phyloP scores from a whole-genome alignment of 2,113 vertebrate species.

The Sylvietta virens region DNA sequence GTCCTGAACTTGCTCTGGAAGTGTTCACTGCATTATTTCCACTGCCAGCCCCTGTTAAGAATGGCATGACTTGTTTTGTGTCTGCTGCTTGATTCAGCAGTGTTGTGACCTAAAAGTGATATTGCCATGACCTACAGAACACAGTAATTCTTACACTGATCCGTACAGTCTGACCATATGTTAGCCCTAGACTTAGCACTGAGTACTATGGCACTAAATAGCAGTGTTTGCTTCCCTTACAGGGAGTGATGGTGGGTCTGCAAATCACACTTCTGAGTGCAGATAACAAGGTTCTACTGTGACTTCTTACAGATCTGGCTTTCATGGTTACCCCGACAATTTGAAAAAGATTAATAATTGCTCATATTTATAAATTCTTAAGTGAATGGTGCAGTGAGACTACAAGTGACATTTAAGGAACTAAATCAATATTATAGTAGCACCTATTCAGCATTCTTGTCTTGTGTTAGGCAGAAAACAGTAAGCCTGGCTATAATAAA shows the following conservation, averaged over 20 bases:
- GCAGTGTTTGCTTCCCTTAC: neutral
- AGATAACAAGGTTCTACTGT: neutral
- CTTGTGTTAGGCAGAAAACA: neutral
- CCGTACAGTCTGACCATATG: neutral
- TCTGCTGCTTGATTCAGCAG: neutral
- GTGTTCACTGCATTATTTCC: neutral
- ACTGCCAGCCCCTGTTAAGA: neutral
- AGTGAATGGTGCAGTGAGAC: neutral
- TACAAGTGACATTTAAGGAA: slow-evolving; percentile 1
- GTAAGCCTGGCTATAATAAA: neutral
- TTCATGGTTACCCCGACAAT: neutral
- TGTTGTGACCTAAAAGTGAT: neutral
- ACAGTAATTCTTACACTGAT: neutral
- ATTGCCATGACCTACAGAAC: neutral
- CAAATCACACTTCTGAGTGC: neutral
- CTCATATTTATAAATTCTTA: neutral
- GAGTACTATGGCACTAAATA: neutral
- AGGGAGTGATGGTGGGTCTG: neutral
- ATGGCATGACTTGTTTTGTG: neutral
- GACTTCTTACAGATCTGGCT: neutral
- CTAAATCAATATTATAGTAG: neutral
- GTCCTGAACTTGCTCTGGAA: neutral
- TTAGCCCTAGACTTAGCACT: neutral
- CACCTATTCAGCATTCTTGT: neutral
- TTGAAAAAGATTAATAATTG: neutral